These are phyloP conservation scores for Lithophane semibrunnea DNA, from an alignment of 2,888 invertebrate species.

Conservation along the genomic window DNA sequence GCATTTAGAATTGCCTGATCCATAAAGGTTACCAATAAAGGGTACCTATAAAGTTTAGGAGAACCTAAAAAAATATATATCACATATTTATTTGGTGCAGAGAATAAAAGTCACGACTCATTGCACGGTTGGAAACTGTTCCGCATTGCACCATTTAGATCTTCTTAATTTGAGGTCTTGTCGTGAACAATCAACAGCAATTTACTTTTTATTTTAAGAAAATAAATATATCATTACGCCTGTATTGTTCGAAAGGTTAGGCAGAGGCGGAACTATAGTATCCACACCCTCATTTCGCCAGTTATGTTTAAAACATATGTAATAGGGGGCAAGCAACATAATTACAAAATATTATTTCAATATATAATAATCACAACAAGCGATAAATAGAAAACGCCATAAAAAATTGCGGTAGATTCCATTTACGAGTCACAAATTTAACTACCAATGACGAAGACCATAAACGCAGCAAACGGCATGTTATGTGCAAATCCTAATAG, in stretches of 20 bases:
- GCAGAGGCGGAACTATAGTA: no score
- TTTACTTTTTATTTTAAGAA: neutral
- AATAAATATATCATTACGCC: no score
- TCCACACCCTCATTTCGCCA: no score
- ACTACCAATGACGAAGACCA: conserved; percentile 18
- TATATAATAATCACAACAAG: neutral
- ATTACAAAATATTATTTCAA: no score
- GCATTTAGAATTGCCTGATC: neutral
- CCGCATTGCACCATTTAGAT: conserved; percentile 53
- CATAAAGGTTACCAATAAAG: neutral
- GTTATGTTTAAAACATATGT: no score
- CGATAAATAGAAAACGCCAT: conserved; percentile 1
- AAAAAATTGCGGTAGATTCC: conserved; percentile 5
- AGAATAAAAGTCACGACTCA: conserved; percentile 35
- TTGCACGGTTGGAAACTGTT: conserved; percentile 6
- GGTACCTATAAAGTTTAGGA: neutral
- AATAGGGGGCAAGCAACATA: no score
- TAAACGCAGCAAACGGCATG: conserved; percentile 14
- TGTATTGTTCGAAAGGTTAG: no score
- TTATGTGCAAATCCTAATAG: conserved; percentile 21
- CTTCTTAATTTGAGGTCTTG: conserved; percentile 22
- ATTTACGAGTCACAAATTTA: conserved; percentile 35
- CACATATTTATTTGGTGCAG: conserved; percentile 6
- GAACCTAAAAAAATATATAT: neutral
- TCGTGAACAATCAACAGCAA: neutral